These are phyloP conservation scores for Drosophila leontia DNA, from an alignment of 1,140 invertebrate species.

Conservation along the genomic window DNA sequence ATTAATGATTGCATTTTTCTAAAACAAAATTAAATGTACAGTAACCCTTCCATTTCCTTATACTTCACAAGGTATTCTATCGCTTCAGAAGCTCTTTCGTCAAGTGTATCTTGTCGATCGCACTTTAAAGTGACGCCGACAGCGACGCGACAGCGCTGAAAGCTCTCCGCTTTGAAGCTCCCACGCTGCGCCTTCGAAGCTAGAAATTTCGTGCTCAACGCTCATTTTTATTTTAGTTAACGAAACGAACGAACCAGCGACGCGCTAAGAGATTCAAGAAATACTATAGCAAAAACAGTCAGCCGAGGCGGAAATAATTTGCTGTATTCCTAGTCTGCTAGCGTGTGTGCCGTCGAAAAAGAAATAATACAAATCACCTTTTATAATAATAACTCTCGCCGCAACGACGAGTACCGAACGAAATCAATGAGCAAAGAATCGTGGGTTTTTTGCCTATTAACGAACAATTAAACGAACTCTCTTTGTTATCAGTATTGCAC, in stretches of 20 bases:
- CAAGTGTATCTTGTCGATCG: slow-evolving; percentile 43
- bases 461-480: slow-evolving; percentile 74
- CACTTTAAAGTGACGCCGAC: slow-evolving; percentile 59
- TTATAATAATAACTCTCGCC: slow-evolving; percentile 36
- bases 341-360: slow-evolving; percentile 37
- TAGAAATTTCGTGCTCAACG: slow-evolving; percentile 50
- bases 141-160: slow-evolving; percentile 21
- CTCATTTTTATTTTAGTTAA: slow-evolving; percentile 79
- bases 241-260: slow-evolving; percentile 78
- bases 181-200: slow-evolving; percentile 30
- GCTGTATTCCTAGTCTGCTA: slow-evolving; percentile 47
- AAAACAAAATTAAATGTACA: background rate
- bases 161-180: slow-evolving; percentile 54
- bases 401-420: slow-evolving; percentile 43
- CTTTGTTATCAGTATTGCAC: slow-evolving; percentile 75
- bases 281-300: slow-evolving; percentile 40
- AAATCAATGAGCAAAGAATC: slow-evolving; percentile 47
- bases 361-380: slow-evolving; percentile 27
- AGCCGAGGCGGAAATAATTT: slow-evolving; percentile 52
- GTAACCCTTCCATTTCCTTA: background rate
- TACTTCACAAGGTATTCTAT: background rate
- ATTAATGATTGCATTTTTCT: background rate
- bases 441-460: slow-evolving; percentile 55
- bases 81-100: slow-evolving; percentile 12
- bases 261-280: slow-evolving; percentile 59